Base-by-base conservation (phyloP, 2,797 vertebrate species). In the Tinamus major region DNA sequence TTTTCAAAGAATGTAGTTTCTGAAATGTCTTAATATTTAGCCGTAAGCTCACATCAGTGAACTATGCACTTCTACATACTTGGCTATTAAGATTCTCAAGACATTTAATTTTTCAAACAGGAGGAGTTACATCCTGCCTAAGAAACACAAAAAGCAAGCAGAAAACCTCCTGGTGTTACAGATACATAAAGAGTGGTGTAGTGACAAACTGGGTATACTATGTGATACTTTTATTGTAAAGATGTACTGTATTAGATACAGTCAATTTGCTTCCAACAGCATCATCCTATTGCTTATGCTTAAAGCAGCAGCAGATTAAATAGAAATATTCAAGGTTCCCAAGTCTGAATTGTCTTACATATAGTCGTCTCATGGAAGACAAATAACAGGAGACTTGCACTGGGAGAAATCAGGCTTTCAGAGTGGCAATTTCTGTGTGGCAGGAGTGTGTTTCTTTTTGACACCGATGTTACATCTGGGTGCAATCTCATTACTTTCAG, bases 251-350 rank as follows among this genome's bases (percentile, higher is more conserved):
- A 68, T 95, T 93, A 94, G 31, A 85, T 26, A 91, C 29, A 95
- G 72, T 21, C 68, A 94, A 87, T 96, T 97, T 91, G 65, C 84
- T 84, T 63, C 59, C 44, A 92, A 72, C 79, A 11, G 27, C n/a
- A 96, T 95, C 67, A 86, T 72, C 91, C 37, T 6, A 76, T 65
- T 84, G 8, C n/a, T 79, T 76, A 56, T 56, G 31, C 49, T 93
- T 79, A 56, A 92, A 80, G 78, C 31, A 86, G 72, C 35, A 12
- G 23, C 53, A 79, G 55, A 53, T 92, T 94, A 90, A 96, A 71
- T 42, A 69, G 68, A 95, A 91, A 49, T 3, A 4, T 61, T 92
- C 42, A 53, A 72, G 49, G 6, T 84, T 82, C 79, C 92, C 35
- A 70, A 29, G 59, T 61, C 46, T 88, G 76, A 61, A 53, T 62